Percentiles rank a stretch among this genome's conserved stretches.
phyloP scores from a whole-genome alignment of 2,797 vertebrate species.

The Discoglossus pictus region DNA sequence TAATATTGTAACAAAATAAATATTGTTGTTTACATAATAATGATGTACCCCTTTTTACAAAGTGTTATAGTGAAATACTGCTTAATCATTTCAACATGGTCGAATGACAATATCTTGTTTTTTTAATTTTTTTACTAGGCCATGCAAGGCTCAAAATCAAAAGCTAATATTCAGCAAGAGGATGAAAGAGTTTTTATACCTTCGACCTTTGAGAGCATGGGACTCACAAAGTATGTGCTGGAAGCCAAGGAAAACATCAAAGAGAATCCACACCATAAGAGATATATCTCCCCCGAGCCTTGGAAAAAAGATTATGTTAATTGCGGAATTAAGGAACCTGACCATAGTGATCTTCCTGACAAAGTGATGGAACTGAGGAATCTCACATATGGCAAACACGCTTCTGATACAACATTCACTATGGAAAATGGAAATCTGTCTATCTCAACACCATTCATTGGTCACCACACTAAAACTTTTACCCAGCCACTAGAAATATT shows the following conservation, averaged over 20 bases:
- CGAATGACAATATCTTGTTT: too few species aligned
- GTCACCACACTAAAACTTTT: background rate
- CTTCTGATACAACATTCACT: background rate
- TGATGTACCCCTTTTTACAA: too few species aligned
- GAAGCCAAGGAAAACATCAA: conserved; percentile 2
- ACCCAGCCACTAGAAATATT: background rate
- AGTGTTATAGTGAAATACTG: too few species aligned
- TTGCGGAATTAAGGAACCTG: conserved; percentile 6
- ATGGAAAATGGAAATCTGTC: conserved; percentile 1
- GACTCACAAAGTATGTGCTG: background rate
- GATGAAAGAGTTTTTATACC: background rate
- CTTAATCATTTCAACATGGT: too few species aligned
- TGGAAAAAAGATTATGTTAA: conserved; percentile 27
- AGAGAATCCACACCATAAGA: background rate
- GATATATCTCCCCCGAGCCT: background rate
- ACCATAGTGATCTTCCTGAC: background rate
- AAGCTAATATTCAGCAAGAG: conserved; percentile 2
- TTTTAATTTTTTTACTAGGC: conserved; percentile 14
- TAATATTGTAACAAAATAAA: too few species aligned
- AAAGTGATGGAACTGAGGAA: conserved; percentile 30
- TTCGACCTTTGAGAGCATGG: conserved; percentile 28
- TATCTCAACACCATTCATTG: background rate
- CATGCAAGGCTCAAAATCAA: background rate
- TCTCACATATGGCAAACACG: conserved; percentile 20
- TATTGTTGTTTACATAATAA: too few species aligned